Base-by-base conservation (phyloP, 2,113 vertebrate genomes). In the Gymnobelideus leadbeateri region DNA sequence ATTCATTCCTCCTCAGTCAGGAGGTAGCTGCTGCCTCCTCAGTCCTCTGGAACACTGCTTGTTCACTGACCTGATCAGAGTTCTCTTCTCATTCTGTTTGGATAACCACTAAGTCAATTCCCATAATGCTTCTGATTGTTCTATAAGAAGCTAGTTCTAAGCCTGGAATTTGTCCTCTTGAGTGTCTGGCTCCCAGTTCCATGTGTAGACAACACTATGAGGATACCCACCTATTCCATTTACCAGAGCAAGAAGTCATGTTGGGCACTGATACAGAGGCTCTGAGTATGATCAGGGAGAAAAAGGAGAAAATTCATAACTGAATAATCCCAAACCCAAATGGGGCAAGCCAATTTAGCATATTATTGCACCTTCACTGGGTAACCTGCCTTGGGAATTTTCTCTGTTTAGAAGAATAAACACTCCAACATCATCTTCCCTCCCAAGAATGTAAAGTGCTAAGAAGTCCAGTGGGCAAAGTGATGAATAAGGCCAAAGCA, bases 181-280 rank as follows among this genome's bases (percentile, higher is more conserved):
- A 95, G 90, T 91, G 54, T n/a, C 95, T 93, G 51, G 25, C 37
- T 61, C 47, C 89, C 52, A 91, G 89, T 3, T 54, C 43, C 11
- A 19, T 4, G 21, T 37, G 61, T 54, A 97, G 89, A 46, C 55
- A 92, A 47, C 53, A 92, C 25, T 7, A 47, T 21, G 90, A 94
- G 92, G 89, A 51, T 26, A 24, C 68, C 21, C 0, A 0, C 1
- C 11, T 53, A 46, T n/a, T 50, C 51, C 52, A 68, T 93, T 91
- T 68, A 94, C 93, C 94, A 91, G 55, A 50, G 68, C 61, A 93
- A 24, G 31, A 0, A 6, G 53, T 77, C 89, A 9, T 68, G 61
- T 91, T 89, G 94, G 55, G 94, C 92, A 54, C 55, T 92, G 93
- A 28, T 26, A 50, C 0, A 0, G 89, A 94, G 57, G 91, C 37